These are phyloP conservation scores for Oreochromis tanganicae DNA, from an alignment of 2,113 vertebrate genomes.

Conservation along the genomic window DNA sequence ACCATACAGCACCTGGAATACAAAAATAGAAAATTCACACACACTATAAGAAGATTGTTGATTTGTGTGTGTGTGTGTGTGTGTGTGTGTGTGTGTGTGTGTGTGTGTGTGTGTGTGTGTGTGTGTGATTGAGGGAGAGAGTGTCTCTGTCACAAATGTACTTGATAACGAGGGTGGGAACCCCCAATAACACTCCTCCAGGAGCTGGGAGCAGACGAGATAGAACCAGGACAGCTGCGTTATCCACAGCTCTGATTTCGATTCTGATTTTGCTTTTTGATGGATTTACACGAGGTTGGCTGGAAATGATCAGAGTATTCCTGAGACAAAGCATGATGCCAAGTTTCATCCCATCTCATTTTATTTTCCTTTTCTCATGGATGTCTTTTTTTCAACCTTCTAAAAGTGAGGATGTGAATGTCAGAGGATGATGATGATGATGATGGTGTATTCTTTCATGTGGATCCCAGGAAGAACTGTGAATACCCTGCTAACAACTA, in stretches of 20 bases:
- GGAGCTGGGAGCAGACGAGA: background rate
- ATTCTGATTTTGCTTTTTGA: background rate
- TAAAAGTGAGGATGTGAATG: background rate
- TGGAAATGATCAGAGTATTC: background rate
- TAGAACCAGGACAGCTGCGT: background rate
- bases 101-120: no score
- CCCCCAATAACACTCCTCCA: background rate
- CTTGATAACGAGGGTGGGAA: background rate
- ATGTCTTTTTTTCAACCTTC: background rate
- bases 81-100: background rate
- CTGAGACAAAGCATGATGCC: background rate
- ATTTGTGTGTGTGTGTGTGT: background rate
- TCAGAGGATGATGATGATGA: background rate
- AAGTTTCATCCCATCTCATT: background rate
- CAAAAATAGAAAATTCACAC: background rate
- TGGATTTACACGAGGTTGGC: background rate
- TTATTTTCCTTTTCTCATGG: background rate
- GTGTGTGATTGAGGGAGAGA: background rate
- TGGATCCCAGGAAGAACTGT: background rate
- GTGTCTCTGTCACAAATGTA: background rate
- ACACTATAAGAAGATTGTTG: background rate
- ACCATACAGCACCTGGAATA: background rate
- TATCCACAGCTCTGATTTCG: background rate
- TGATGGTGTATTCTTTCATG: background rate
- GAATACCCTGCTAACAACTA: background rate